phyloP scores from a whole-genome alignment of 2,888 invertebrate species.

The Amiota minor region DNA sequence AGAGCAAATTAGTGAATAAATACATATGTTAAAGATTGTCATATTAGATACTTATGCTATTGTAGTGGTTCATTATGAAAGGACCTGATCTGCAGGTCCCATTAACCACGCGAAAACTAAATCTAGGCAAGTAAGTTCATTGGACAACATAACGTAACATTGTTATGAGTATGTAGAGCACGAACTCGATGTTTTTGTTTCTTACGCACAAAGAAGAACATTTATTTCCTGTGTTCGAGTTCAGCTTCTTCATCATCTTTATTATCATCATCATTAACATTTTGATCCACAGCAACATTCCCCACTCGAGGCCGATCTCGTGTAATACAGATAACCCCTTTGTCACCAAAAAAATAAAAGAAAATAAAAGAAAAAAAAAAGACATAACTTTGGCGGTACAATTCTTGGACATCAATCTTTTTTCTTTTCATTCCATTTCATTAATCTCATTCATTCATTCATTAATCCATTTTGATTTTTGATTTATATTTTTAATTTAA shows the following conservation, averaged over 20 bases:
- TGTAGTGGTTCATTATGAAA: background rate
- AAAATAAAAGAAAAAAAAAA: no score
- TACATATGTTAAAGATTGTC: background rate
- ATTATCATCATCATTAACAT: background rate
- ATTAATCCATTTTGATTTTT: no score
- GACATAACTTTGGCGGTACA: constrained; percentile 10
- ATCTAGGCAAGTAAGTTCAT: constrained; percentile 14
- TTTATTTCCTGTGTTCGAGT: constrained; percentile 41
- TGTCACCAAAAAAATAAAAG: constrained; percentile 41
- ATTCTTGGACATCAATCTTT: constrained; percentile 3
- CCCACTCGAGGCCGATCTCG: background rate
- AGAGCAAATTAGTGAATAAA: background rate
- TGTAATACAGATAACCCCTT: constrained; percentile 61
- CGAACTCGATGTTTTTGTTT: background rate
- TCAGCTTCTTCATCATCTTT: constrained; percentile 4
- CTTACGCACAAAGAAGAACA: constrained; percentile 54
- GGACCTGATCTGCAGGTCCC: constrained; percentile 13
- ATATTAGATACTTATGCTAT: no score
- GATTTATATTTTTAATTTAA: background rate
- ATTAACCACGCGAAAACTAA: constrained; percentile 3
- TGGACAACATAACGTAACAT: constrained; percentile 21
- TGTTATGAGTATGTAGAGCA: constrained; percentile 19
- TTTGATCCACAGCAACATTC: background rate
- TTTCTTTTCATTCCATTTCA: constrained; percentile 4
- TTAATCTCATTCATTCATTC: no score